Percentiles rank a stretch among this genome's conserved stretches.
Evolutionary conservation across 64 coral and sea anemone genomes (phyloP).

Genomic region (Pocillopora damicornis): DNA sequence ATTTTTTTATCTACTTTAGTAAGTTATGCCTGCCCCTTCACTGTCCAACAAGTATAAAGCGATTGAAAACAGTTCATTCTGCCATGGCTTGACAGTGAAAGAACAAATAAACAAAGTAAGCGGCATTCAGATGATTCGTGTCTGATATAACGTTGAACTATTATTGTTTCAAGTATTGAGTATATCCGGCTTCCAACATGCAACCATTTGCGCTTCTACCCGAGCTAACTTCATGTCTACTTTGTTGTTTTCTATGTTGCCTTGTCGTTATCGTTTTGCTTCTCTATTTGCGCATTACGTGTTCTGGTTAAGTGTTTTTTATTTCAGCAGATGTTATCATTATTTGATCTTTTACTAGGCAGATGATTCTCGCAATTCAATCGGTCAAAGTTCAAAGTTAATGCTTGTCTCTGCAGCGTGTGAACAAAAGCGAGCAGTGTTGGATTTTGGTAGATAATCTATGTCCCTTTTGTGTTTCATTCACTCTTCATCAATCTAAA

Average conservation of each 20-base stretch:
- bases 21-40: no score
- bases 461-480: neutral
- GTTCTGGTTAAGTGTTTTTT: neutral
- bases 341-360: neutral
- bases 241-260: neutral
- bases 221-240: neutral
- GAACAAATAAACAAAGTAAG: neutral
- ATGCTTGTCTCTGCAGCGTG: neutral
- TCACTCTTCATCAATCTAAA: neutral
- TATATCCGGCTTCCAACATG: neutral
- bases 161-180: neutral
- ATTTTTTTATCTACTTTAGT: no score
- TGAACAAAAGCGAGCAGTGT: no score
- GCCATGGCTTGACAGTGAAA: neutral
- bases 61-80: neutral
- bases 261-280: neutral
- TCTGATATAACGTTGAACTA: neutral
- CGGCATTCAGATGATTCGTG: neutral
- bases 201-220: neutral
- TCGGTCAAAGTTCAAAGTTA: neutral
- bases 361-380: neutral
- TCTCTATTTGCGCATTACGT: neutral
- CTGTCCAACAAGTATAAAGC: neutral
- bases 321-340: neutral
- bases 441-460: no score